Evolutionary conservation across 2,888 invertebrate species (phyloP).

Genomic region (Drosophila ezoana): DNA sequence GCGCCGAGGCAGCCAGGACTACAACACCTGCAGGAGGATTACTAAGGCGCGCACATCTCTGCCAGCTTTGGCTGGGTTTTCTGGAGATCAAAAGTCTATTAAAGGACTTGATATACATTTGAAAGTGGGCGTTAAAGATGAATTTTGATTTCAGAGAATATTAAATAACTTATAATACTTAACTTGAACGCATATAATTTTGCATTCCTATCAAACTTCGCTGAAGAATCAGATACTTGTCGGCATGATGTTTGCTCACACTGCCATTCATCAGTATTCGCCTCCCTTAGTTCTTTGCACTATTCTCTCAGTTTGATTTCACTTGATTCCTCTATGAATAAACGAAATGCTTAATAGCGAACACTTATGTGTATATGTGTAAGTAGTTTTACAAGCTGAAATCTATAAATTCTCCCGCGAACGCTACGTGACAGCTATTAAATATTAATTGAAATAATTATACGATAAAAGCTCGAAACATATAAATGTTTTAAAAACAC

Average conservation of each 20-base stretch:
- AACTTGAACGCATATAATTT: neutral
- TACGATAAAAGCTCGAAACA: constrained; percentile 60
- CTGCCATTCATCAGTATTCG: constrained; percentile 8
- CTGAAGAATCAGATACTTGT: neutral
- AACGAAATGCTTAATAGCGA: constrained; percentile 19
- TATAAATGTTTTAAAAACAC: constrained; percentile 74
- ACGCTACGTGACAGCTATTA: constrained; percentile 71
- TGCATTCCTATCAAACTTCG: neutral
- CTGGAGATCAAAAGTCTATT: neutral
- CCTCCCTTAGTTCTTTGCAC: neutral
- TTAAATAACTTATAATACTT: neutral
- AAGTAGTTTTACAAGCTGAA: constrained; percentile 59
- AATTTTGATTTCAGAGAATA: neutral
- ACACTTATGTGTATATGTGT: constrained; percentile 54
- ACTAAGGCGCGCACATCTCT: constrained; percentile 37
- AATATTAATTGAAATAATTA: constrained; percentile 60
- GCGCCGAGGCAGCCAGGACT: constrained; percentile 58
- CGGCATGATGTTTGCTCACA: neutral
- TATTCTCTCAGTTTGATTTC: neutral
- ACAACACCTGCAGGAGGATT: constrained; percentile 70
- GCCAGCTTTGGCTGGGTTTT: neutral
- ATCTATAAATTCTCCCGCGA: constrained; percentile 59
- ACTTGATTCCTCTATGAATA: neutral
- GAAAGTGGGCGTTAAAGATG: neutral
- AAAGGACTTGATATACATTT: neutral